A percentile compares a stretch with the other conserved stretches of the same genome.
These are phyloP conservation scores for Sebastes schlegelii DNA, from an alignment of 2,113 vertebrate species.

Conservation along the genomic window DNA sequence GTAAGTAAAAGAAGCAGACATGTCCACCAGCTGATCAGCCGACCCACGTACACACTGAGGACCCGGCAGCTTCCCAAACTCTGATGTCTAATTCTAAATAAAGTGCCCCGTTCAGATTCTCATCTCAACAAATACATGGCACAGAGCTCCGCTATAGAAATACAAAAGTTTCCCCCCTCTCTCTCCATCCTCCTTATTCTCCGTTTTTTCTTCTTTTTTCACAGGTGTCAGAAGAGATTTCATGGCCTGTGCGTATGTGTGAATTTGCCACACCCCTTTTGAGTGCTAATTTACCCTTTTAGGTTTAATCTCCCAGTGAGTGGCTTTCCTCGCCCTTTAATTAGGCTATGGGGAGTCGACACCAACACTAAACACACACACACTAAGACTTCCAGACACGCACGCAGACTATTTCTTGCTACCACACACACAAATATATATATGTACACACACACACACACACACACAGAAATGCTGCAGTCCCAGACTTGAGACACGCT, in stretches of 20 bases:
- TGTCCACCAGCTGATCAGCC: constrained; percentile 4
- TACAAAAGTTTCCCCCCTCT: constrained; percentile 41
- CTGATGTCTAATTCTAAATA: constrained; percentile 14
- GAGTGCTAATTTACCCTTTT: constrained; percentile 87
- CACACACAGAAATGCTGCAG: constrained; percentile 47
- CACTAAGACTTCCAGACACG: constrained; percentile 56
- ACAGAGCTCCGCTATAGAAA: constrained; percentile 45
- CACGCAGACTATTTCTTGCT: constrained; percentile 40
- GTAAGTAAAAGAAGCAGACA: constrained; percentile 24
- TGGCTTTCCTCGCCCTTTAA: constrained; percentile 85
- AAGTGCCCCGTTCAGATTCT: constrained; percentile 4
- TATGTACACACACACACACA: background rate
- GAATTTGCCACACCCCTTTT: constrained; percentile 83
- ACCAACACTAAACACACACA: constrained; percentile 74
- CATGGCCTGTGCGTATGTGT: constrained; percentile 79
- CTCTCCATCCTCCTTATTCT: constrained; percentile 48
- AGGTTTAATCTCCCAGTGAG: constrained; percentile 85
- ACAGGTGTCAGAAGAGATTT: constrained; percentile 84
- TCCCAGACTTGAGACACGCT: constrained; percentile 56
- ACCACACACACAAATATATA: constrained; percentile 27
- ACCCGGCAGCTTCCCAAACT: constrained; percentile 18
- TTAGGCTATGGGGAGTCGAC: constrained; percentile 86
- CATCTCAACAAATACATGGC: constrained; percentile 32
- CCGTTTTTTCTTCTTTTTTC: constrained; percentile 43
- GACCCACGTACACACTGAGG: background rate